phyloP scores from a whole-genome alignment of 2,113 vertebrate species.

The Gopherus evgoodei region DNA sequence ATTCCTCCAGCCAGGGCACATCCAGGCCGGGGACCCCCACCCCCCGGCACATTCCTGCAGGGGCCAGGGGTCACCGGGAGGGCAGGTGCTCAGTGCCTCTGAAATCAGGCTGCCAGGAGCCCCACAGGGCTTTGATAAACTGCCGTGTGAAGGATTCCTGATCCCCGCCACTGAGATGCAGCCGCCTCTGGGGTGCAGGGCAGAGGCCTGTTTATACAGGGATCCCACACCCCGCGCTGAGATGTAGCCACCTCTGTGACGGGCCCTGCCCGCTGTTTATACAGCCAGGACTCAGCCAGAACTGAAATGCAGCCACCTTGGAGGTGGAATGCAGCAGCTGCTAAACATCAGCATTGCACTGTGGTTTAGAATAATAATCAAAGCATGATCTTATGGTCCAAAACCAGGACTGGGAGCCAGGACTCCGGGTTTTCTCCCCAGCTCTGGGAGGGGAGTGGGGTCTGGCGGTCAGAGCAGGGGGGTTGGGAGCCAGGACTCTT shows the following conservation, averaged over 20 bases:
- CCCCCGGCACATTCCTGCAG: background rate
- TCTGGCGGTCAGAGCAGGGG: background rate
- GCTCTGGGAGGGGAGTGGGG: background rate
- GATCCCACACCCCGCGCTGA: background rate
- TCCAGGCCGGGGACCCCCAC: background rate
- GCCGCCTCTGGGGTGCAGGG: background rate
- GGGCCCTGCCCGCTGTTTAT: background rate
- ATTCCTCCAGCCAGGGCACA: background rate
- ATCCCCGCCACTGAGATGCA: background rate
- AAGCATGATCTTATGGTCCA: background rate
- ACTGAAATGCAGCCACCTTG: background rate
- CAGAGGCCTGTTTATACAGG: background rate
- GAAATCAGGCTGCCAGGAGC: background rate
- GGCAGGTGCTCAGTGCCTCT: background rate
- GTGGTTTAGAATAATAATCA: background rate
- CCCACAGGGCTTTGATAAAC: background rate
- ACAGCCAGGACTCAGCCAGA: background rate
- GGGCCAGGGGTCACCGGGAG: background rate
- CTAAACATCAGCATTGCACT: background rate
- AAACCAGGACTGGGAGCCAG: background rate
- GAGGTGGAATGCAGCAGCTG: background rate
- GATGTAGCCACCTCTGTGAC: background rate
- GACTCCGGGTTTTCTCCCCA: background rate
- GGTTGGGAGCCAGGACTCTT: no score
- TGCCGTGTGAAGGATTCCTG: background rate